Evolutionary conservation across 2,888 invertebrate species (phyloP).

Genomic region (Cantharis rustica): DNA sequence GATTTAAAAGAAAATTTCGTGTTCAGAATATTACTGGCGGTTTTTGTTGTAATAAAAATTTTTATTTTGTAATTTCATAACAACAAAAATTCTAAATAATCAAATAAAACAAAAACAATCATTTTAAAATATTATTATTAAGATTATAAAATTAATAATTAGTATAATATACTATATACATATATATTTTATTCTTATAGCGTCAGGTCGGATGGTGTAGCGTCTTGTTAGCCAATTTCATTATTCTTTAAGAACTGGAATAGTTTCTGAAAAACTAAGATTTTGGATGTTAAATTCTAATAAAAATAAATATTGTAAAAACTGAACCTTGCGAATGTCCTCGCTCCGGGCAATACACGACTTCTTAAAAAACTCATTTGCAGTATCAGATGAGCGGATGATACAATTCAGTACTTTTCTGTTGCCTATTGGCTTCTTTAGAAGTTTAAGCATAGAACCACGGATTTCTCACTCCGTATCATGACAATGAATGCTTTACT

Average conservation of each 20-base stretch:
- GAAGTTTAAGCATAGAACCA: too few species aligned
- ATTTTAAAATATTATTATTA: too few species aligned
- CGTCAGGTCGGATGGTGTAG: neutral
- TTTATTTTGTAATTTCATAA: neutral
- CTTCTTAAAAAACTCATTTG: neutral
- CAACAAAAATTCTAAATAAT: neutral
- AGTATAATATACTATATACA: too few species aligned
- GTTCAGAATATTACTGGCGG: neutral
- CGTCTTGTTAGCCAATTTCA: neutral
- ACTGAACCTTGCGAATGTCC: neutral
- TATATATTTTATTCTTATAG: too few species aligned
- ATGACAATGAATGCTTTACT: too few species aligned
- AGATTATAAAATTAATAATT: too few species aligned
- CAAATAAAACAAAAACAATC: too few species aligned
- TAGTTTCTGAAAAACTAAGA: neutral
- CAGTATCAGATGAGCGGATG: neutral
- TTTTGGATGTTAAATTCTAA: neutral
- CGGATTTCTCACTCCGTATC: too few species aligned
- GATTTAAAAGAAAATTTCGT: neutral
- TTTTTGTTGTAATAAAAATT: neutral
- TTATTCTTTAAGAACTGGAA: neutral
- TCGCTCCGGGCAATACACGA: neutral
- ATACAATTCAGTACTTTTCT: too few species aligned
- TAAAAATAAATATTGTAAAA: neutral
- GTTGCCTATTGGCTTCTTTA: too few species aligned